Evolutionary conservation across 1,140 invertebrate species (phyloP), one percentile per base, ranked within the genome.

Genomic region (Papilio glaucus): DNA sequence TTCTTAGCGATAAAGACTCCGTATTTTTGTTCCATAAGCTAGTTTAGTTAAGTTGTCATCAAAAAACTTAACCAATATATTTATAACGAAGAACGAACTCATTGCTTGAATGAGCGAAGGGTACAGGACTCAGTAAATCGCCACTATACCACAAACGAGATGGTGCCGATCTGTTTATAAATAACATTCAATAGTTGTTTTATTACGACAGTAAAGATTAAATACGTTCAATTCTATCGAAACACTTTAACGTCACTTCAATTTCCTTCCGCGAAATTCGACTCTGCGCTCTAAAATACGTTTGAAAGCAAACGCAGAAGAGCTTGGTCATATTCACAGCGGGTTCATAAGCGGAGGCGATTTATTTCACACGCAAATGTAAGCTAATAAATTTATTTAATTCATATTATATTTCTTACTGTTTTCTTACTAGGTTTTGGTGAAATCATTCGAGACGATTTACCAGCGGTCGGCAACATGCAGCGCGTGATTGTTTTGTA

Each of bases 201-300:
- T n/a, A 29, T 76, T 41, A 70, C 2, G 13, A 61, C 0, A 29
- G 12, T 61, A 29, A 33, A 61, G 29, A 61, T 33, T 33, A 61
- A 61, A 61, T 9, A 63, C 26, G 7, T 63, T 37, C 33, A 63
- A 29, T 49, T 74, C 33, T 71, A 57, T 49, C 72, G 60, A 74
- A 74, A 72, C 49, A 71, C 68, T 65, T 77, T 71, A 61, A 21
- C 67, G 72, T 72, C 67, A 65, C 68, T 41, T 74, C 77, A 79
- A 73, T 76, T 71, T 72, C 42, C 65, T 68, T 57, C 67, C 38
- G 65, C 70, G 60, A 61, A 4, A 63, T 69, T 26, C 41, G 39
- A 68, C 63, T 72, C 70, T 71, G 73, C 76, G 18, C 62, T 26
- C 29, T 72, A 60, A 60, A 72, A 57, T 72, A 37, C 57, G 41